Evolutionary conservation across 2,888 invertebrate species (phyloP).

Genomic region (Rhabditoides inermis): DNA sequence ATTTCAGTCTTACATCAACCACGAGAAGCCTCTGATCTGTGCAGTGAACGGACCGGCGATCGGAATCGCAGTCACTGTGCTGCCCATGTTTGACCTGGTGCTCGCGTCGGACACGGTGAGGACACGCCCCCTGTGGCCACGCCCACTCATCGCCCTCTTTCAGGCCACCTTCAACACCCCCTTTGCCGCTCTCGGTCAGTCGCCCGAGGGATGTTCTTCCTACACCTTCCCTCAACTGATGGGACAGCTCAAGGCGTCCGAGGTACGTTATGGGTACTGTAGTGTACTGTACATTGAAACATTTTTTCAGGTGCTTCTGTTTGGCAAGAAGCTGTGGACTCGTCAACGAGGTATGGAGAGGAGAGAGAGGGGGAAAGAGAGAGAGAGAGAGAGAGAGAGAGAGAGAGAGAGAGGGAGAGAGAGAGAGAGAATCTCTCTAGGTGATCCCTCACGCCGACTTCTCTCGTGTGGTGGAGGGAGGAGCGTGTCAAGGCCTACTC

Average conservation of each 20-base stretch:
- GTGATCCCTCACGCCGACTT: conserved; percentile 3
- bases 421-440: not conserved
- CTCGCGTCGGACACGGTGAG: conserved; percentile 70
- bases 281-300: no score
- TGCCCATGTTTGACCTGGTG: conserved; percentile 77
- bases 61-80: conserved; percentile 77
- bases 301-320: no score
- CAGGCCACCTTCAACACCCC: conserved; percentile 82
- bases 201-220: conserved; percentile 81
- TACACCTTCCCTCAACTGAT: conserved; percentile 75
- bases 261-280: no score
- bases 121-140: no score
- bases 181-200: conserved; percentile 73
- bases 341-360: no score
- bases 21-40: conserved; percentile 77
- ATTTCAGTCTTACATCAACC: conserved; percentile 67
- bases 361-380: not conserved
- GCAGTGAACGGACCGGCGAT: conserved; percentile 88
- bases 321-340: no score
- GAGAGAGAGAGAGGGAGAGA: conserved; percentile 4
- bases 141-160: no score
- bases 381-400: conserved; percentile 5
- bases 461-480: conserved; percentile 3
- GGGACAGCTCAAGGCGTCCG: conserved; percentile 67
- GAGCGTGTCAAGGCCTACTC: no score